phyloP scores from a whole-genome alignment of 2,797 vertebrate species.

The Salmo trutta region DNA sequence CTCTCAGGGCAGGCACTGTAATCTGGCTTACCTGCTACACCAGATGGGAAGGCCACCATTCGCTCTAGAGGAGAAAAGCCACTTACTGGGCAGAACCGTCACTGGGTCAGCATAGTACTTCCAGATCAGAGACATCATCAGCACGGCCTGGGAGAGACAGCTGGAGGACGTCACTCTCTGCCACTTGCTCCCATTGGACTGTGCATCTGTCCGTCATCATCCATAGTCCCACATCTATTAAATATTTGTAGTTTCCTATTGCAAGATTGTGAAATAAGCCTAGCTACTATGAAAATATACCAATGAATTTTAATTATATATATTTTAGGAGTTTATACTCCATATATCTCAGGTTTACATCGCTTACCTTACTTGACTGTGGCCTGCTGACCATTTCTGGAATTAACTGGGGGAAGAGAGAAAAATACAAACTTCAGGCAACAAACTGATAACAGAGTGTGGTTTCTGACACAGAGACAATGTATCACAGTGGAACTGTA shows the following conservation, averaged over 20 bases:
- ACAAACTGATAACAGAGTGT: neutral
- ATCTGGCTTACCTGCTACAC: conserved; percentile 80
- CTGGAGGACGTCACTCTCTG: neutral
- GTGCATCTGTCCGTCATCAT: neutral
- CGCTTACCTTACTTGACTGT: conserved; percentile 96
- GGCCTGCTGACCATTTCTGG: conserved; percentile 91
- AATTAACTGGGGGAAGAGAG: conserved; percentile 83
- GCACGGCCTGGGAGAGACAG: conserved; percentile 63
- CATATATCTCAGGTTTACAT: neutral
- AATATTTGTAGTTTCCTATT: neutral
- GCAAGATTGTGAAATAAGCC: neutral
- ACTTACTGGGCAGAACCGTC: conserved; percentile 82
- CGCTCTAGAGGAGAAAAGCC: conserved; percentile 83
- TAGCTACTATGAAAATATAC: neutral
- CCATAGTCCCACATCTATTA: neutral
- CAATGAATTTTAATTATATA: neutral
- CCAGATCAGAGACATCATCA: conserved; percentile 84
- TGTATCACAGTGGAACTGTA: neutral
- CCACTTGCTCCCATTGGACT: too few species aligned
- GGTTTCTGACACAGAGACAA: neutral
- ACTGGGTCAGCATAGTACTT: conserved; percentile 81
- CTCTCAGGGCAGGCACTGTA: conserved; percentile 49
- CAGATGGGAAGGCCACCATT: conserved; percentile 84
- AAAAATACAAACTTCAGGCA: conserved; percentile 23
- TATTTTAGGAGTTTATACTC: too few species aligned